These are phyloP conservation scores for Lepidostoma basale DNA, from an alignment of 1,140 invertebrate species.

Conservation along the genomic window DNA sequence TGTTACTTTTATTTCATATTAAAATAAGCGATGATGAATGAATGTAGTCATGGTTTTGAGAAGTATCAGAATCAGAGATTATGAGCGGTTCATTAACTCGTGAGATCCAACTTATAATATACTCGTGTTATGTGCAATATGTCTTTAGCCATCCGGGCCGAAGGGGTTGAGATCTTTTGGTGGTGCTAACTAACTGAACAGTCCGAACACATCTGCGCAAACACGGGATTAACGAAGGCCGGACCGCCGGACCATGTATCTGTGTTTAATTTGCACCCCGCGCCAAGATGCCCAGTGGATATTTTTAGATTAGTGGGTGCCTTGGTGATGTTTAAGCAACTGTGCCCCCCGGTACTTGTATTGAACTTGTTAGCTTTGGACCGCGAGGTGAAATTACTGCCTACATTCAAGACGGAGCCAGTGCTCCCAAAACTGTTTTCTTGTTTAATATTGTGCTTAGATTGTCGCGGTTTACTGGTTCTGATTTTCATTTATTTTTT, in stretches of 20 bases:
- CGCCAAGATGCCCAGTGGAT: not conserved
- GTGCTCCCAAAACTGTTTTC: too few species aligned
- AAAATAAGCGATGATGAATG: too few species aligned
- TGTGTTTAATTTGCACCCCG: slow-evolving; percentile 30
- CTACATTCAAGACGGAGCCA: too few species aligned
- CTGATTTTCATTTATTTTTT: too few species aligned
- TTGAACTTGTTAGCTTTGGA: not conserved
- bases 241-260: slow-evolving; percentile 22
- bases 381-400: not conserved
- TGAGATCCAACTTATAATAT: too few species aligned
- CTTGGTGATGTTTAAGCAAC: slow-evolving; percentile 23
- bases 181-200: slow-evolving; percentile 24
- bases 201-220: slow-evolving; percentile 38
- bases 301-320: slow-evolving; percentile 22
- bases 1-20: too few species aligned
- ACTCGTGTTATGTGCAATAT: too few species aligned
- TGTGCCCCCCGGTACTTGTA: not conserved
- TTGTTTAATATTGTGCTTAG: too few species aligned
- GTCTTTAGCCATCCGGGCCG: slow-evolving; percentile 5
- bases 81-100: too few species aligned
- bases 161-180: not conserved
- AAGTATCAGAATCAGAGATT: too few species aligned
- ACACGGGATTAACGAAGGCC: slow-evolving; percentile 33
- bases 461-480: too few species aligned
- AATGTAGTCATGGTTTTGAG: too few species aligned